Conservation (phyloP, 2,113 vertebrate genomes). For the Neolamprologus fasciatus region DNA sequence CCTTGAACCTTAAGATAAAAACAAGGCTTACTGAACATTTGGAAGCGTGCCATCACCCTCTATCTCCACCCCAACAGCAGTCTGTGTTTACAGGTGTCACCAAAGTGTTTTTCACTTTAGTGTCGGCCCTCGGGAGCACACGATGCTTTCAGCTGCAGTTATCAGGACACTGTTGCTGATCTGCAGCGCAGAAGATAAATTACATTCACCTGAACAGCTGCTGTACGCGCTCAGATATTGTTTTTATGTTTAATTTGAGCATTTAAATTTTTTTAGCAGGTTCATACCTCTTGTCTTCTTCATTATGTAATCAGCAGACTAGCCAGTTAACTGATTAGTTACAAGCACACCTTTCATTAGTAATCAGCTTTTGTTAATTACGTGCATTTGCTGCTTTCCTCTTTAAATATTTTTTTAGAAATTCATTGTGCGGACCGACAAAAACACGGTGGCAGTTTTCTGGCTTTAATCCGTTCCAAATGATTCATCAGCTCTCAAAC, state of each 20-base stretch:
- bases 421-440: rapidly evolving
- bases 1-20: background rate
- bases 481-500: background rate
- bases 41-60: rapidly evolving
- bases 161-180: background rate
- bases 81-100: background rate
- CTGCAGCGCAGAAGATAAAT: background rate
- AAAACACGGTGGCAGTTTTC: background rate
- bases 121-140: background rate
- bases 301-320: background rate
- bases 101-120: background rate
- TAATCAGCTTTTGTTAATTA: background rate
- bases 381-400: background rate
- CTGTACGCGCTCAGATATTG: background rate
- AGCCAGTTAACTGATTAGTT: background rate
- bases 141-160: background rate
- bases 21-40: background rate
- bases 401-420: background rate
- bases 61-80: background rate
- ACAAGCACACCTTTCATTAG: background rate
- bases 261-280: background rate
- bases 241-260: background rate
- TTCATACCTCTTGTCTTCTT: background rate
- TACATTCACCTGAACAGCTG: background rate
- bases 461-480: background rate